Conservation (phyloP, 2,888 invertebrate genomes). For the Pelosia muscerda region DNA sequence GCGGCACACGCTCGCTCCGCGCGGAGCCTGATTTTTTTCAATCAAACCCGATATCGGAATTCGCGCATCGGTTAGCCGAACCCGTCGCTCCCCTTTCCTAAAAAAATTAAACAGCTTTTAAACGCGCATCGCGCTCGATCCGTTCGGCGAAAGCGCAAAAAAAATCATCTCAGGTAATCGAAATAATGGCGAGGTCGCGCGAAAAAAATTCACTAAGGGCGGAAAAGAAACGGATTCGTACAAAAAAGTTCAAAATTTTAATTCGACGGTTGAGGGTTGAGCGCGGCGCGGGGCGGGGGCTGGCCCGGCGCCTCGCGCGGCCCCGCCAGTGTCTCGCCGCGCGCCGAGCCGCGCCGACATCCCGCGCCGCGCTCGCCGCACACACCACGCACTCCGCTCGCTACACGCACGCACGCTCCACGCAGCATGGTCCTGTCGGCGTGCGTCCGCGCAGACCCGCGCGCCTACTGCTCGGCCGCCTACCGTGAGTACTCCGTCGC, state of each 20-base stretch:
- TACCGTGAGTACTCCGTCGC: constrained; percentile 73
- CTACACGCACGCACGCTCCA: constrained; percentile 6
- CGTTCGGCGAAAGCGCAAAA: constrained; percentile 72
- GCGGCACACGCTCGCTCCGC: constrained; percentile 54
- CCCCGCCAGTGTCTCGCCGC: constrained; percentile 24
- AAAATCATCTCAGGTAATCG: constrained; percentile 86
- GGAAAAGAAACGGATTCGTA: constrained; percentile 85
- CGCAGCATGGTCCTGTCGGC: constrained; percentile 77
- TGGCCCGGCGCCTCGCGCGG: constrained; percentile 30
- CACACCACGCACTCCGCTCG: constrained; percentile 14
- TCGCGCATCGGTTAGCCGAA: constrained; percentile 82
- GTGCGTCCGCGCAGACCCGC: constrained; percentile 78
- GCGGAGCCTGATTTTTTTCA: constrained; percentile 59
- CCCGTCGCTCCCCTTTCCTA: constrained; percentile 82
- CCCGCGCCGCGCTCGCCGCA: constrained; percentile 18
- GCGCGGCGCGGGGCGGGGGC: constrained; percentile 46
- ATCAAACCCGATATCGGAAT: constrained; percentile 82
- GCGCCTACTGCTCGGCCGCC: constrained; percentile 68
- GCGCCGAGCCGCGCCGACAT: constrained; percentile 10
- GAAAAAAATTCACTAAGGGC: constrained; percentile 86
- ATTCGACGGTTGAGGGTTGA: constrained; percentile 73
- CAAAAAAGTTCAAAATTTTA: constrained; percentile 82
- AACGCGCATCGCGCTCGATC: constrained; percentile 77
- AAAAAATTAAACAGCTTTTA: constrained; percentile 86
- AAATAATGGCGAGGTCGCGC: constrained; percentile 82